Conservation (phyloP, 2,113 vertebrate genomes). For the Rana temporaria region DNA sequence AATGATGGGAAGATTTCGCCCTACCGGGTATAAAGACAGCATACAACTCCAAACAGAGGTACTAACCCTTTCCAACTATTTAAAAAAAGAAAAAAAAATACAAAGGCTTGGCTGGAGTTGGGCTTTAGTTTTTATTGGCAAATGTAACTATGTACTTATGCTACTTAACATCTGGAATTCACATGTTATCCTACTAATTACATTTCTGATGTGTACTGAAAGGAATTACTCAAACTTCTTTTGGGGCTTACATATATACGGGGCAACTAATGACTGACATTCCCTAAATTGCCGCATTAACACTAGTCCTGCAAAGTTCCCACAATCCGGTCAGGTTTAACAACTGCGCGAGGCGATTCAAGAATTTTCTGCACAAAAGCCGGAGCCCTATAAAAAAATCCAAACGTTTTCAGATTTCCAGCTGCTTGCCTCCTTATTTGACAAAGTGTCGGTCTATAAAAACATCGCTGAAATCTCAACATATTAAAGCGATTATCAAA, state of each 20-base stretch:
- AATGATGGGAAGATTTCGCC: no score
- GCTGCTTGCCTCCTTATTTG: neutral
- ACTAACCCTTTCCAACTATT: no score
- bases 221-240: neutral
- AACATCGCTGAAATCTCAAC: neutral
- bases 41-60: no score
- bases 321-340: neutral
- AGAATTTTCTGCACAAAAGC: neutral
- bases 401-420: neutral
- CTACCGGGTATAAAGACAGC: no score
- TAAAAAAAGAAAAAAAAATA: no score
- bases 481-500: conserved; percentile 22
- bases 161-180: neutral
- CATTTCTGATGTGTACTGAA: neutral
- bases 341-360: neutral
- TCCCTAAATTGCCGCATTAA: neutral
- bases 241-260: no score
- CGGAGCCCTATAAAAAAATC: neutral
- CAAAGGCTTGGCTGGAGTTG: no score
- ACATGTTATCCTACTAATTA: neutral
- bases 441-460: neutral
- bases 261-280: neutral
- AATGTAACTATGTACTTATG: neutral
- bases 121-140: no score
- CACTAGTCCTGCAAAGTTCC: neutral